Base-by-base conservation (phyloP, 2,113 vertebrate species). In the Thamnophis sirtalis region DNA sequence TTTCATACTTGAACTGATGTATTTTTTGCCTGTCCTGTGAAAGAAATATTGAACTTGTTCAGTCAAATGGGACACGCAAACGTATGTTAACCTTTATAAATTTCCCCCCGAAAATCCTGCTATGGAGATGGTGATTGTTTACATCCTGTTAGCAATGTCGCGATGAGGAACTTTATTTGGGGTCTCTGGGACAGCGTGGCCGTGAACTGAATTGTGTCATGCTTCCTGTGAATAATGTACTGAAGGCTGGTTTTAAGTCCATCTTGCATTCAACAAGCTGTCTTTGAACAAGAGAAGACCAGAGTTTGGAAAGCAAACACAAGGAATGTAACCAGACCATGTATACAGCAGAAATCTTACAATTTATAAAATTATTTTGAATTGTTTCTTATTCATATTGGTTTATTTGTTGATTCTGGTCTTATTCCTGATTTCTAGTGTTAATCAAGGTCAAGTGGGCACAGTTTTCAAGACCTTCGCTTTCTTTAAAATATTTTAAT, bases 331-430 rank as follows among this genome's bases (percentile, higher is more conserved):
- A 58, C 90, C 86, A 94, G 95, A 96, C 90, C 91, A 95, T 97
- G 96, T 97, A 97, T 93, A 97, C 91, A 96, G 90, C 94, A 93
- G 95, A 97, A 95, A 96, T 93, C 95, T 96, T 94, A 96, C 94
- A 96, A 95, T 97, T 97, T 97, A 96, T 97, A 97, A 97, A 97
- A 94, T 95, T 97, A 96, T 97, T 97, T 97, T 97, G 94, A 95
- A 96, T 73, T 92, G 95, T 96, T 97, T 95, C 38, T 90, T 88
- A 13, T 87, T 73, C 91, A 86, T 38, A 85, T 1, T 94, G 55
- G 90, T 55, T 51, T 33, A 89, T 94, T 86, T 17, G 26, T 22
- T 88, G 60, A 33, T 86, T 91, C 0, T 68, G 91, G 0, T 86
- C 3, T 88, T 15, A 91, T 86, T 54, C 22, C 89, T 38, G 10